Conservation (phyloP, 1,140 invertebrate species). For the Orchestia grillus region DNA sequence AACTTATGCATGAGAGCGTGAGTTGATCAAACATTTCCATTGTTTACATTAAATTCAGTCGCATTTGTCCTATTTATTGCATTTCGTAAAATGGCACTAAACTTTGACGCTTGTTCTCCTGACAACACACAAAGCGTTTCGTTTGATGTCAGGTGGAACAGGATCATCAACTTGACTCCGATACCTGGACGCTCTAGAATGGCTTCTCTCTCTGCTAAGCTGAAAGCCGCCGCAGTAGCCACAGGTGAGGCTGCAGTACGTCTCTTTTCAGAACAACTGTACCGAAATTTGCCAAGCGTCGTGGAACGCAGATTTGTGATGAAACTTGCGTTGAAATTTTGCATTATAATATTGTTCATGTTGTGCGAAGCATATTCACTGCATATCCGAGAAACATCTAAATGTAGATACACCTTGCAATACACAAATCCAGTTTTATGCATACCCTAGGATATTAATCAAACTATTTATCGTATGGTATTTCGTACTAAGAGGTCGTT, state of each 20-base stretch:
- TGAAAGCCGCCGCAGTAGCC: slow-evolving; percentile 18
- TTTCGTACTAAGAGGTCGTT: too few relatives aligned
- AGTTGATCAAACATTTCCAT: not conserved
- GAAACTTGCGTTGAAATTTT: not conserved
- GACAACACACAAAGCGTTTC: not conserved
- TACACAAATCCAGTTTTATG: too few relatives aligned
- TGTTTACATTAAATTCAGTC: not conserved
- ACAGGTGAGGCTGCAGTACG: not conserved
- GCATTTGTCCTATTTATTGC: not conserved
- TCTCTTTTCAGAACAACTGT: not conserved
- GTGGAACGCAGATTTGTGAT: not conserved
- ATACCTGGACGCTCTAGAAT: not conserved
- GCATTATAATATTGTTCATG: not conserved
- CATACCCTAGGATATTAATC: too few relatives aligned
- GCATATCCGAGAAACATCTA: too few relatives aligned
- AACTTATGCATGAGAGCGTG: not conserved
- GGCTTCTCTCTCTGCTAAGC: slow-evolving; percentile 26
- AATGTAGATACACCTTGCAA: too few relatives aligned
- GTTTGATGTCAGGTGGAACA: slow-evolving; percentile 59
- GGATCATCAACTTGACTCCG: slow-evolving; percentile 3
- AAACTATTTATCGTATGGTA: too few relatives aligned
- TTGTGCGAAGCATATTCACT: not conserved
- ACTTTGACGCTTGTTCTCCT: not conserved
- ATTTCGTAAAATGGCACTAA: not conserved
- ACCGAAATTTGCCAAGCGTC: not conserved